Evolutionary conservation across 1,140 invertebrate species (phyloP).

Genomic region (Eupristina koningsbergeri): DNA sequence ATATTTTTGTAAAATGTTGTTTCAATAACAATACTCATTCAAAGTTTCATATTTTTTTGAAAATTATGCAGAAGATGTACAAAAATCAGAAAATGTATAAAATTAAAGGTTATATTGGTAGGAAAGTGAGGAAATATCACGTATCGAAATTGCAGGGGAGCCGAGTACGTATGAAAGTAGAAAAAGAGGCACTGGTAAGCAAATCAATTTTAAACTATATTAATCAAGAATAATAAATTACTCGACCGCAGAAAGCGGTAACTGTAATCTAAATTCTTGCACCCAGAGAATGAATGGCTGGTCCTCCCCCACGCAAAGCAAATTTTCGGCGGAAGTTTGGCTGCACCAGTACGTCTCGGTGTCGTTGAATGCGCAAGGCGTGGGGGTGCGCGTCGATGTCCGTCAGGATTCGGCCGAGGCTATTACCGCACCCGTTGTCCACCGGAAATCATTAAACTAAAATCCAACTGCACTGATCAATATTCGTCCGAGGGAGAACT

Average conservation of each 20-base stretch:
- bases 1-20: too few species aligned
- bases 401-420: constrained; percentile 58
- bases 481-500: constrained; percentile 52
- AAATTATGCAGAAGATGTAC: too few species aligned
- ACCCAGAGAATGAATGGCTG: not conserved
- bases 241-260: not conserved
- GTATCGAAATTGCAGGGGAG: too few species aligned
- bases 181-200: not conserved
- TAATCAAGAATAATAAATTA: not conserved
- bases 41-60: too few species aligned
- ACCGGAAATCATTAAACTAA: constrained; percentile 69
- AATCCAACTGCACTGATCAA: constrained; percentile 63
- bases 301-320: constrained; percentile 23
- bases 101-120: too few species aligned
- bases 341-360: constrained; percentile 44
- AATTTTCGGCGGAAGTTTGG: constrained; percentile 49
- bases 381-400: constrained; percentile 39
- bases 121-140: too few species aligned
- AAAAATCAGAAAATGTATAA: too few species aligned
- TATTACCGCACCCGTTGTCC: constrained; percentile 64
- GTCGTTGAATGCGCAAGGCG: constrained; percentile 44
- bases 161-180: not conserved
- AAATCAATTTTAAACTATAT: not conserved
- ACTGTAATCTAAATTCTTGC: not conserved
- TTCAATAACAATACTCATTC: too few species aligned